A percentile compares a stretch with the other conserved stretches of the same genome.
phyloP scores from a whole-genome alignment of 35 echinoderm and acorn worm species.

The Acanthaster planci region DNA sequence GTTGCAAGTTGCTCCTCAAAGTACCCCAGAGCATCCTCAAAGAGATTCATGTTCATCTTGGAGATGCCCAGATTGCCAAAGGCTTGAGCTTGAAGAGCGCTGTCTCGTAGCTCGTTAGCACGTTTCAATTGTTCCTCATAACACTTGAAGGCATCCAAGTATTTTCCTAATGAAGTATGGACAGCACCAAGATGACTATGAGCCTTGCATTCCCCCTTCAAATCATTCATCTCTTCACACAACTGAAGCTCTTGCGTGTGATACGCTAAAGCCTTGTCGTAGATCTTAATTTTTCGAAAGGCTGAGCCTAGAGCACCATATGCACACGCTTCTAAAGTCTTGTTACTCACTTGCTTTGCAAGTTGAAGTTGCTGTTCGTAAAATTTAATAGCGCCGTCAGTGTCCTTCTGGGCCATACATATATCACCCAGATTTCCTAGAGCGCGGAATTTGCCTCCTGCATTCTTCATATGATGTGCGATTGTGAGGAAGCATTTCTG shows the following conservation, averaged over 20 bases:
- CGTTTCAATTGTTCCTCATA: constrained; percentile 93
- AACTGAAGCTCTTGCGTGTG: constrained; percentile 95
- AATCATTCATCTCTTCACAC: constrained; percentile 90
- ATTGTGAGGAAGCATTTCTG: constrained; percentile 98
- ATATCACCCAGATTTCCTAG: constrained; percentile 97
- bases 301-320: constrained; percentile 87
- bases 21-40: constrained; percentile 95
- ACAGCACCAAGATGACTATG: constrained; percentile 93
- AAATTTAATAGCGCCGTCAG: constrained; percentile 83
- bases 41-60: constrained; percentile 98
- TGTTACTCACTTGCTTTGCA: constrained; percentile 93
- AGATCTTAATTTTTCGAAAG: constrained; percentile 82
- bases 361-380: constrained; percentile 95
- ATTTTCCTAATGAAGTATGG: constrained; percentile 83
- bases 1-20: constrained; percentile 91
- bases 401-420: constrained; percentile 91
- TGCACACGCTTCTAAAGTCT: constrained; percentile 89
- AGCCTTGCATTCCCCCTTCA: constrained; percentile 97
- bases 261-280: constrained; percentile 84
- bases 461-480: constrained; percentile 94
- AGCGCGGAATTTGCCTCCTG: constrained; percentile 92
- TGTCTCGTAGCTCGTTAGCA: constrained; percentile 77
- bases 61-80: constrained; percentile 96
- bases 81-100: constrained; percentile 85
- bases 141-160: constrained; percentile 89